A percentile compares a stretch with the other conserved stretches of the same genome.
These are phyloP conservation scores for Ammospiza maritima DNA, from an alignment of 2,797 vertebrate species.

Conservation along the genomic window DNA sequence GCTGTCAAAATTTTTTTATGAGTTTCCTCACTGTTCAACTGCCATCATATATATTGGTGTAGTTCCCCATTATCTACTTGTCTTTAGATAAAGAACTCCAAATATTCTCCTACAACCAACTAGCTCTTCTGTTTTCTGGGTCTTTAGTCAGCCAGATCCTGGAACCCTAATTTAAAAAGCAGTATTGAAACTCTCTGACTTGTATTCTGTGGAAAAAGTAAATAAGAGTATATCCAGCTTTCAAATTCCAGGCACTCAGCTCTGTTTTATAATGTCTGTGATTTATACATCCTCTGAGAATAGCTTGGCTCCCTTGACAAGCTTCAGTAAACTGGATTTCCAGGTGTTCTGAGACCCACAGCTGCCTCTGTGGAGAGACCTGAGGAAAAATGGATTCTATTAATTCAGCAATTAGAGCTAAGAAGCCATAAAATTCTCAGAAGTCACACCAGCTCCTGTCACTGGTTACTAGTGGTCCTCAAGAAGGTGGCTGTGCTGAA, in stretches of 20 bases:
- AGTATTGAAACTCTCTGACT: background rate
- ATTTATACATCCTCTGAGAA: background rate
- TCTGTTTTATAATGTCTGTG: background rate
- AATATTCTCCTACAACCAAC: background rate
- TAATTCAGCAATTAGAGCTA: constrained; percentile 28
- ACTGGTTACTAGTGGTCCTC: background rate
- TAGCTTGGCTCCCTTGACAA: background rate
- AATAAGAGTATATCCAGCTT: background rate
- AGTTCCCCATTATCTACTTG: background rate
- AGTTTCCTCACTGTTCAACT: background rate
- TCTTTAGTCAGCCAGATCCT: background rate
- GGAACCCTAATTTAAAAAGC: background rate
- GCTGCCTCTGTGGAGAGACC: background rate
- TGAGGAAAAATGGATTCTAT: background rate
- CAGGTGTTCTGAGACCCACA: background rate
- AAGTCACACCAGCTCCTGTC: background rate
- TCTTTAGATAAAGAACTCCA: background rate
- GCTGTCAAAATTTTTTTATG: background rate
- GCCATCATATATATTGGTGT: background rate
- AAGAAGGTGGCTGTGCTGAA: background rate
- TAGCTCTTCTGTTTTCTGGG: background rate
- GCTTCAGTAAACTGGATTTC: background rate
- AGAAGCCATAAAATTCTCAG: background rate
- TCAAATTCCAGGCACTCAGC: background rate
- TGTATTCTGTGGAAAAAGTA: background rate